These are phyloP conservation scores for Gastrophryne carolinensis DNA, from an alignment of 2,797 vertebrate species.

Conservation along the genomic window DNA sequence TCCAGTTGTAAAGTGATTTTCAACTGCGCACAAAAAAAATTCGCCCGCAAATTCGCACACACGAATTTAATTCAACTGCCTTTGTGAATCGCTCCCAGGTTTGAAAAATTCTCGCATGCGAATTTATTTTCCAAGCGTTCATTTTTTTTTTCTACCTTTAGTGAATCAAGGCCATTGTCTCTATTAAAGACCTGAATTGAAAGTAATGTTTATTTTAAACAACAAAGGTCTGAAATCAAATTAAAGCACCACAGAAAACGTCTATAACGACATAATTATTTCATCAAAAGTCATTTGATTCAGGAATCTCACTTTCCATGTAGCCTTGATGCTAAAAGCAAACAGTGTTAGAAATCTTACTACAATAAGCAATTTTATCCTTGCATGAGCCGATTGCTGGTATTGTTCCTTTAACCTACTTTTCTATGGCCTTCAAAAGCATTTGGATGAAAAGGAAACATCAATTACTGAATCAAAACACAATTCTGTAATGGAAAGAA, in stretches of 20 bases:
- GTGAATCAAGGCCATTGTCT: too few species aligned
- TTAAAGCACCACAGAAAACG: background rate
- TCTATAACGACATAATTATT: background rate
- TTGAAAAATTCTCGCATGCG: too few species aligned
- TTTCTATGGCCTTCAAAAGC: background rate
- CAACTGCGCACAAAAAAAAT: too few species aligned
- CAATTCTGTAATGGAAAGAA: background rate
- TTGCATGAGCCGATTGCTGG: background rate
- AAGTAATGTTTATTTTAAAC: background rate
- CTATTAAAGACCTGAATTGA: too few species aligned
- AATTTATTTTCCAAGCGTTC: too few species aligned
- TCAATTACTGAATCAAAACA: background rate
- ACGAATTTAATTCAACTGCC: too few species aligned
- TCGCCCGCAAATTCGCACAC: too few species aligned
- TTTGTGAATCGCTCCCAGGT: too few species aligned
- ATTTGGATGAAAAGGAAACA: background rate
- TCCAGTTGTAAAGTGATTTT: too few species aligned
- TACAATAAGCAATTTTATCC: background rate
- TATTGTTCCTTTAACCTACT: background rate
- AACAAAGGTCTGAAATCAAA: background rate
- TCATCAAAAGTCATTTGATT: background rate
- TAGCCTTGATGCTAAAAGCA: background rate
- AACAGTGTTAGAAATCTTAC: background rate
- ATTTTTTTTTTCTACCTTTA: too few species aligned
- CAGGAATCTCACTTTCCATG: background rate